Evolutionary conservation across 30 jellyfish, hydroid and myxozoan species (phyloP), one percentile per base, ranked within the genome.

Genomic region (Aurelia sp.): DNA sequence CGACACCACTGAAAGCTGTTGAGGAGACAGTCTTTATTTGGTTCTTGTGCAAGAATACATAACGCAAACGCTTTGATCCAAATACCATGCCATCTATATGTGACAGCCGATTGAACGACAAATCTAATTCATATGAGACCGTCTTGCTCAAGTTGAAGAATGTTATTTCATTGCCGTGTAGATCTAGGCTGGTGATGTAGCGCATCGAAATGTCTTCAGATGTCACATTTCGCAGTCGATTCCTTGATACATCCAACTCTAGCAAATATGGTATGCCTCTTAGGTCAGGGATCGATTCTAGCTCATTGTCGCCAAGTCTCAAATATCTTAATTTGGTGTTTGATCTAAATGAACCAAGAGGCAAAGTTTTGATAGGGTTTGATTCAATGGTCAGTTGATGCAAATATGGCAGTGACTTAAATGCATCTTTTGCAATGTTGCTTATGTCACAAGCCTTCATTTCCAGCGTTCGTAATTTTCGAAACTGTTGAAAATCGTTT

Each of bases 1-100:
- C 33, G 18, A 87, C 17, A 22, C 86, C 86, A 5, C 19, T 33
- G 44, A 87, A 87, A 19, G 96, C 86, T 6, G 13, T 15, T 33
- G 78, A 61, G n/a, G 87, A 76, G 41, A 87, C 13, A 1, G 52
- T 16, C 9, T 51, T 66, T 11, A 87, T 76, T 6, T 24, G 24
- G 48, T 87, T 87, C 53, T 76, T 35, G 20, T 58, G 77, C 38
- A 44, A 44, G 16, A 44, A 44, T 44, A 44, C 8, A 44, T 44
- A 44, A 4, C 55, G 55, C 16, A 5, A 44, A 5, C 2, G 13
- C 15, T 44, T 44, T 44, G 55, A 44, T 44, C 55, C 55, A 44
- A 44, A 44, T 0, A 9, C 55, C 55, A 44, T 44, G 55, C 7
- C 55, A 9, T 44, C 15, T 7, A 44, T 9, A 8, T 44, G 55